These are phyloP conservation scores for Schizopygopsis malacanthus DNA, from an alignment of 2,797 vertebrate species.

Conservation along the genomic window DNA sequence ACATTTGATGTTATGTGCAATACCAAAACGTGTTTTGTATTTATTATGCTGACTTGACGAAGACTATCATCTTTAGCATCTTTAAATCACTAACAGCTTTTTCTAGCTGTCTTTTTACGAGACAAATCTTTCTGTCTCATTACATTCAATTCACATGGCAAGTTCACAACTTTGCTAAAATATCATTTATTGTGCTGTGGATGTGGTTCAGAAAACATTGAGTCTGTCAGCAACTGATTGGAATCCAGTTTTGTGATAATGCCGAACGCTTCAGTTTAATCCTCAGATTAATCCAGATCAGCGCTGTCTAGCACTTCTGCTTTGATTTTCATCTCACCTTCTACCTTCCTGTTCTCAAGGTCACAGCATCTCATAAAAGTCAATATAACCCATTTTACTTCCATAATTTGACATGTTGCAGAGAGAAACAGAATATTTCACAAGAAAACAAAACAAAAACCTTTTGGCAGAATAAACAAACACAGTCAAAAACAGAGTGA, in stretches of 20 bases:
- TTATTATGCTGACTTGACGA: neutral
- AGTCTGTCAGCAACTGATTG: slow-evolving; percentile 7
- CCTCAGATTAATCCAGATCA: slow-evolving; percentile 21
- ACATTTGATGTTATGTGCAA: neutral
- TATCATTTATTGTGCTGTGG: neutral
- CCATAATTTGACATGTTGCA: neutral
- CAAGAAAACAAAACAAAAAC: neutral
- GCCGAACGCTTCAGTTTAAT: slow-evolving; percentile 25
- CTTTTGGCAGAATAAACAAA: neutral
- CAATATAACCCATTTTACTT: neutral
- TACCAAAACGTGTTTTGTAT: neutral
- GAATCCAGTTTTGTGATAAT: slow-evolving; percentile 20
- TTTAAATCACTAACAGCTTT: neutral
- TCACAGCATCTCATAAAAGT: neutral
- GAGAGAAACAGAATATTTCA: neutral
- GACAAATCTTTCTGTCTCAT: neutral
- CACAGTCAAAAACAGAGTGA: neutral
- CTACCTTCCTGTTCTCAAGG: neutral
- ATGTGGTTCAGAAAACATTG: neutral
- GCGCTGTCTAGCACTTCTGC: neutral
- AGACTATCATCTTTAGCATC: neutral
- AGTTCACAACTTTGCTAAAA: neutral
- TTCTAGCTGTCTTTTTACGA: neutral
- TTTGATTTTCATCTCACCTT: slow-evolving; percentile 3
- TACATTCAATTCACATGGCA: neutral